Percentiles rank a stretch among this genome's conserved stretches.
Conservation (phyloP, 2,888 invertebrate genomes). For the Chaetoderma sp. region DNA sequence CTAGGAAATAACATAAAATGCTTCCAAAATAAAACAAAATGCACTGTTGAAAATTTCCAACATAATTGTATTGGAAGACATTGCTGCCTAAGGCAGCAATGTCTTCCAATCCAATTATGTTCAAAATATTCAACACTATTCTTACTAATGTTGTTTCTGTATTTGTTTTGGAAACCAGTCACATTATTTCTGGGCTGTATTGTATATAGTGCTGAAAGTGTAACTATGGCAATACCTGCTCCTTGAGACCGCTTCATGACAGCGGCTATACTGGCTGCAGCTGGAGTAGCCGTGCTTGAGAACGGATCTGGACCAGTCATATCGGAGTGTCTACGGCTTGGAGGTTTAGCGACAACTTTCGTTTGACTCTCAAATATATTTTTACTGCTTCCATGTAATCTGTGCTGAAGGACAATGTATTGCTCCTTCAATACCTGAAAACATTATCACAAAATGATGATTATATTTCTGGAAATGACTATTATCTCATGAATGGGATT, state of each 20-base stretch:
- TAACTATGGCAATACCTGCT: no score
- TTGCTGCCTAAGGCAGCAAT: no score
- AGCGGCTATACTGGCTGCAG: conserved; percentile 67
- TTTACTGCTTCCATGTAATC: conserved; percentile 81
- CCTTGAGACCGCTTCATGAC: conserved; percentile 64
- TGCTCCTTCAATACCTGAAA: conserved; percentile 80
- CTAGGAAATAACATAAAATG: no score
- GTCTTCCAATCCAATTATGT: no score
- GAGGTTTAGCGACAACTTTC: conserved; percentile 39
- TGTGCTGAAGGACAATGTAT: conserved; percentile 84
- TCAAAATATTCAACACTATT: no score
- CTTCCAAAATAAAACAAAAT: no score
- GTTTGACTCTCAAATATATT: conserved; percentile 78
- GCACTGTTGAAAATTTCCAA: no score
- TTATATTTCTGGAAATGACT: not conserved
- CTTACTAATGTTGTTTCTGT: no score
- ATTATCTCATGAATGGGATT: not conserved
- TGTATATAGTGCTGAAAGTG: no score
- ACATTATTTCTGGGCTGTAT: no score
- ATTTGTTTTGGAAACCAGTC: no score
- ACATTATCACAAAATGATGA: not conserved
- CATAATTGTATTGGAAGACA: no score
- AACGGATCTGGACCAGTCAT: conserved; percentile 65
- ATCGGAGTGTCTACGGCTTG: conserved; percentile 32
- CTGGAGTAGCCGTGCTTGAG: conserved; percentile 61